These are phyloP conservation scores for Antheraea yamamai DNA, from an alignment of 2,888 invertebrate species.

Conservation along the genomic window DNA sequence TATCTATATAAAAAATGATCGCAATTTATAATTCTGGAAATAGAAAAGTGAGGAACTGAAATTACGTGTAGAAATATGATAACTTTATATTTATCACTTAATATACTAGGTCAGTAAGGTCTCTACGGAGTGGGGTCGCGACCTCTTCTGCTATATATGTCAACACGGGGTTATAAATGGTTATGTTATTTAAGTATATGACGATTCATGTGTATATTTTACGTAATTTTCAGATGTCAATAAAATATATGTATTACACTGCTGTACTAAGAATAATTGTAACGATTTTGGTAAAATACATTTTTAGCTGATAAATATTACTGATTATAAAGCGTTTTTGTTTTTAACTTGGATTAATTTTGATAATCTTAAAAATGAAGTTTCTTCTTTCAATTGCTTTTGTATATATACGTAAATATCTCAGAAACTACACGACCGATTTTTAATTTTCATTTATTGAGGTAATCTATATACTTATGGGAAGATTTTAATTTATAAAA, in stretches of 20 bases:
- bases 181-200: not conserved
- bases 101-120: conserved; percentile 18
- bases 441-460: too few relatives aligned
- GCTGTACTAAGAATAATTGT: too few relatives aligned
- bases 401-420: too few relatives aligned
- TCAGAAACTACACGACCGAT: too few relatives aligned
- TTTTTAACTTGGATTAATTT: too few relatives aligned
- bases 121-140: conserved; percentile 2
- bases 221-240: not conserved
- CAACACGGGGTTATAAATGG: not conserved
- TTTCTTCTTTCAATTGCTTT: too few relatives aligned
- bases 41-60: conserved; percentile 8
- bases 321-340: too few relatives aligned
- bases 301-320: too few relatives aligned
- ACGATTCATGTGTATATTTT: not conserved
- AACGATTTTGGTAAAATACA: too few relatives aligned
- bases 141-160: conserved; percentile 6
- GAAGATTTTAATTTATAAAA: too few relatives aligned
- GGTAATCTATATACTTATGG: too few relatives aligned
- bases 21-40: not conserved
- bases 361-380: too few relatives aligned
- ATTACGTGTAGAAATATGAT: not conserved
- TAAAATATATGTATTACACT: not conserved
- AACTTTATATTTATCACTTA: conserved; percentile 7
- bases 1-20: not conserved